Evolutionary conservation across 2,888 invertebrate genomes (phyloP), one percentile per base, ranked within the genome.

Genomic region (Scaptomyza reducta): DNA sequence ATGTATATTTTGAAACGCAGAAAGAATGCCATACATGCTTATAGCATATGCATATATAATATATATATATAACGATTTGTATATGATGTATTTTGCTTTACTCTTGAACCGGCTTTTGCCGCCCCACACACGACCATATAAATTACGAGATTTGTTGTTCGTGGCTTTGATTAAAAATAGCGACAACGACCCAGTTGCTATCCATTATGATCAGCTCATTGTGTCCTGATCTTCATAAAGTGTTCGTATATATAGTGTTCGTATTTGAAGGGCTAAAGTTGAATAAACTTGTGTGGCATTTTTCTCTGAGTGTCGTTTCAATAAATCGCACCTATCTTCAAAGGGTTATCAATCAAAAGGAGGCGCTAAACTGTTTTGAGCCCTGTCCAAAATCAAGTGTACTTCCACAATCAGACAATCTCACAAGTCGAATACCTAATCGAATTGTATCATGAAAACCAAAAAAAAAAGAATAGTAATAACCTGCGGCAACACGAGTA

Each of bases 1-100:
- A 59, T 51, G 59, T 55, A 62, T 61, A 69, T 77, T 77, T 67
- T 45, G 66, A 79, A 76, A 81, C 78, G 81, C 71, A 80, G 51
- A 79, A 71, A 56, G 44, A 58, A 40, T 25, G 44, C 64, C 70
- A 59, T 60, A 64, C 45, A 65, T 47, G 33, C 49, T 25, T 35
- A 25, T 22, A 49, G 31, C 38, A 31, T 33, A 62, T 38, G 29
- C 22, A 57, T 44, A 49, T 41, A 53, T 13, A 31, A 41, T 14
- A 42, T 59, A 33, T 49, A 31, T 42, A 35, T 38, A 14, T 40
- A 40, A 16, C 9, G 40, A 35, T 29, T 40, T 49, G 25, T 29
- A 46, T 65, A 41, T 38, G 14, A 22, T 55, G 49, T 59, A 62
- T 63, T 22, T 40, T 22, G 47, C 44, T 42, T 35, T 57, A 42